Conservation (phyloP, 2,113 vertebrate genomes). For the Istiophorus platypterus region DNA sequence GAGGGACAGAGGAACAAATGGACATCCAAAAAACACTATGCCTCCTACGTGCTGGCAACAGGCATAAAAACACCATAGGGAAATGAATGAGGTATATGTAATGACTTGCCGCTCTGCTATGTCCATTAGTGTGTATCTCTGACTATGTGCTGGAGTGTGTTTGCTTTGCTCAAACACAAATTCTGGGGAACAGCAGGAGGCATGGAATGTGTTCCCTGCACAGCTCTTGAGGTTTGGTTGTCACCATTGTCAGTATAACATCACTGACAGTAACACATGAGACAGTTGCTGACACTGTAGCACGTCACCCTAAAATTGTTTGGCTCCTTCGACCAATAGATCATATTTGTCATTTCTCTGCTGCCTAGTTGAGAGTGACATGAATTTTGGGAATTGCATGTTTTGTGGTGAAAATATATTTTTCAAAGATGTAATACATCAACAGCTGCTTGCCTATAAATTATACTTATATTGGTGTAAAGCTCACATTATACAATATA, state of each 20-base stretch:
- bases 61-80: background rate
- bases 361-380: constrained; percentile 22
- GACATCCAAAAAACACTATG: no score
- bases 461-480: background rate
- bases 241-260: constrained; percentile 62
- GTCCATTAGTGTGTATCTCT: constrained; percentile 58
- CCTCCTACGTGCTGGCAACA: no score
- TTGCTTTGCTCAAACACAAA: constrained; percentile 70
- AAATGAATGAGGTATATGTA: constrained; percentile 72
- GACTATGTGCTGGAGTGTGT: constrained; percentile 30
- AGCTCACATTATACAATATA: background rate
- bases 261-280: constrained; percentile 53
- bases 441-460: background rate
- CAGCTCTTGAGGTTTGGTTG: constrained; percentile 63
- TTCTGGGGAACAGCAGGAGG: constrained; percentile 74
- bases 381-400: constrained; percentile 7
- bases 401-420: constrained; percentile 36
- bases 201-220: constrained; percentile 64
- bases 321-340: constrained; percentile 12
- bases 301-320: constrained; percentile 46
- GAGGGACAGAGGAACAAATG: no score
- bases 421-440: background rate
- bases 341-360: constrained; percentile 32
- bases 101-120: constrained; percentile 63
- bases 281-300: constrained; percentile 56